Percentiles rank a stretch among this genome's conserved stretches.
Conservation (phyloP, 2,888 invertebrate species). For the Helleia helle region DNA sequence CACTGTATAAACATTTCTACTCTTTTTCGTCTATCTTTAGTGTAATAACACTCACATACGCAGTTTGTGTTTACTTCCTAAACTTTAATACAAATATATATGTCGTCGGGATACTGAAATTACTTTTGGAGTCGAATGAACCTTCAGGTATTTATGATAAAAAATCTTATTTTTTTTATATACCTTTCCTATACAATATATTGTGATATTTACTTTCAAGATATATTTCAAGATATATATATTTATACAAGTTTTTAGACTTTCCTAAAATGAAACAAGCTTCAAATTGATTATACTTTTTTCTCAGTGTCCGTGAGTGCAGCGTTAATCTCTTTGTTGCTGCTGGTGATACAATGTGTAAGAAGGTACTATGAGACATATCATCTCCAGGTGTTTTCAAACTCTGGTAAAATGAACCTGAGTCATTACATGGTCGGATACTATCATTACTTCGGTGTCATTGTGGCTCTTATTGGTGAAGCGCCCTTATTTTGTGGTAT, state of each 20-base stretch:
- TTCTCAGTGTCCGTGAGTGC: constrained; percentile 74
- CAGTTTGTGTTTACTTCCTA: constrained; percentile 64
- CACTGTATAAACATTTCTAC: constrained; percentile 88
- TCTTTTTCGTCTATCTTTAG: constrained; percentile 77
- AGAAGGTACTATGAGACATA: constrained; percentile 88
- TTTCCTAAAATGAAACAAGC: too few species aligned
- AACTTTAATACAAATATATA: constrained; percentile 59
- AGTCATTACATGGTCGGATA: constrained; percentile 85
- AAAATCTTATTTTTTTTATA: constrained; percentile 3
- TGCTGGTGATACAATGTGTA: constrained; percentile 80
- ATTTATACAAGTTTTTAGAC: too few species aligned
- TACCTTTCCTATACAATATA: too few species aligned
- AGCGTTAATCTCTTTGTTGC: constrained; percentile 72
- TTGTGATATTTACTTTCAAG: too few species aligned
- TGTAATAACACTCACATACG: constrained; percentile 54
- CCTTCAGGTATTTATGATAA: constrained; percentile 66
- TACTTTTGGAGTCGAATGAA: constrained; percentile 50
- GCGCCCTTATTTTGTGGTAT: constrained; percentile 79
- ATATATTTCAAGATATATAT: too few species aligned
- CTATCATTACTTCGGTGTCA: constrained; percentile 82
- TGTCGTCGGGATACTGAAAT: constrained; percentile 59
- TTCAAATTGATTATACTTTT: constrained; percentile 6
- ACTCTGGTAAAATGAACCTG: constrained; percentile 83
- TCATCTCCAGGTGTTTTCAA: constrained; percentile 86
- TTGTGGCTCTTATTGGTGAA: constrained; percentile 79